These are phyloP conservation scores for Seira sanloemensis DNA, from an alignment of 2,888 invertebrate species.

Conservation along the genomic window DNA sequence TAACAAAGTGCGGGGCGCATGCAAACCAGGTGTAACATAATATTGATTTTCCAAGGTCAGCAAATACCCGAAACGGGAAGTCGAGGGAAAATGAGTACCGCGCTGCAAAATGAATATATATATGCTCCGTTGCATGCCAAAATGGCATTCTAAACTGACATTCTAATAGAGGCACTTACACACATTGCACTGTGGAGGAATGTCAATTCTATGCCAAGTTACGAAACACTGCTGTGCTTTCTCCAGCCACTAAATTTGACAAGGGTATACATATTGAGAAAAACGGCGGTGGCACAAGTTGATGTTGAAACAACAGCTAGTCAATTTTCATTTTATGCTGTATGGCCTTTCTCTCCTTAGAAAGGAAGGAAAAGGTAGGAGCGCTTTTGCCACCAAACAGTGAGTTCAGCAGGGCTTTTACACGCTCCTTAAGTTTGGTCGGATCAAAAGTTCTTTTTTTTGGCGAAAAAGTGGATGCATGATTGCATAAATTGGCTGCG, in stretches of 20 bases:
- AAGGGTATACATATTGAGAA: too few relatives aligned
- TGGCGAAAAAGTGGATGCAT: not conserved
- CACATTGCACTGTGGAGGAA: not conserved
- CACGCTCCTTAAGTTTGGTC: too few relatives aligned
- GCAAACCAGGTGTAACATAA: not conserved
- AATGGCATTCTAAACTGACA: too few relatives aligned
- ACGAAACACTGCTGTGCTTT: not conserved
- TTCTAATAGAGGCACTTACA: not conserved
- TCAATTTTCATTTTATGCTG: not conserved
- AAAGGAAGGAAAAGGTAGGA: not conserved
- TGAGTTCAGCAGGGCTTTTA: too few relatives aligned
- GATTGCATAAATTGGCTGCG: not conserved
- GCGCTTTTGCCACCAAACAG: not conserved
- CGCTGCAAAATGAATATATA: constrained; percentile 4
- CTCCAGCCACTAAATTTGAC: not conserved
- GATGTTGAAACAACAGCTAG: not conserved
- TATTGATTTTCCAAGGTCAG: constrained; percentile 37
- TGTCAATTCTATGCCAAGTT: not conserved
- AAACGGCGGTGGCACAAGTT: not conserved
- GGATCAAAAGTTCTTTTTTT: too few relatives aligned
- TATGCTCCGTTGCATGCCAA: too few relatives aligned
- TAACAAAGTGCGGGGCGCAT: not conserved
- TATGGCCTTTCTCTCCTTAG: not conserved
- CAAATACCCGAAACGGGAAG: not conserved
- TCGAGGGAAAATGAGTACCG: not conserved